A percentile compares a stretch with the other conserved stretches of the same genome.
Evolutionary conservation across 2,888 invertebrate species (phyloP).

Genomic region (Nesidiocoris tenuis): DNA sequence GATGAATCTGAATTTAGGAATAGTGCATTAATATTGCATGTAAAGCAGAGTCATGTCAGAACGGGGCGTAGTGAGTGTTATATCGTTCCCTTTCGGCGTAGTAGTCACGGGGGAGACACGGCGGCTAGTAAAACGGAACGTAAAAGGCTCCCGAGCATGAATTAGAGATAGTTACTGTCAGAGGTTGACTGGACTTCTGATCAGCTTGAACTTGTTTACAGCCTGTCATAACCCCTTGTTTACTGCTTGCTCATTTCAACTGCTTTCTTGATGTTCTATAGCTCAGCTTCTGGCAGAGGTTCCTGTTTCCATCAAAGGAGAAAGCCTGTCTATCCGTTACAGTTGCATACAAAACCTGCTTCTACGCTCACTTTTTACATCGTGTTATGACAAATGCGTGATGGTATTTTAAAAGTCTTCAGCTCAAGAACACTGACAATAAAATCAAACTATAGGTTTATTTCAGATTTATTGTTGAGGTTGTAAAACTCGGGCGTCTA

Average conservation of each 20-base stretch:
- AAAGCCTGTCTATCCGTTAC: neutral
- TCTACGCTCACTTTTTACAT: too few species aligned
- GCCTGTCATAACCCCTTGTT: conserved; percentile 39
- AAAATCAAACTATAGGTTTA: too few species aligned
- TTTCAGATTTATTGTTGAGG: too few species aligned
- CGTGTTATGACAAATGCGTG: too few species aligned
- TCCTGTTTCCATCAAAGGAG: neutral
- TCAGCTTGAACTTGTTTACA: conserved; percentile 30
- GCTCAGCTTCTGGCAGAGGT: neutral
- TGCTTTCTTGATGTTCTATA: conserved; percentile 5
- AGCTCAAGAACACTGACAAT: too few species aligned
- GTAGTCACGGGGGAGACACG: conserved; percentile 2
- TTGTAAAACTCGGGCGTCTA: too few species aligned
- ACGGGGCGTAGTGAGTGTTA: too few species aligned
- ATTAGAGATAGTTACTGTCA: conserved; percentile 40
- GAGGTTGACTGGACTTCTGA: conserved; percentile 35
- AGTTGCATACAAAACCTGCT: too few species aligned
- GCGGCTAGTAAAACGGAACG: conserved; percentile 25
- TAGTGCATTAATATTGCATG: too few species aligned
- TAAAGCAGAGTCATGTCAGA: too few species aligned
- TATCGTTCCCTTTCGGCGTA: neutral
- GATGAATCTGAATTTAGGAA: too few species aligned
- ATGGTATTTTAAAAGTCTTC: too few species aligned
- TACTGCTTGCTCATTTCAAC: conserved; percentile 18
- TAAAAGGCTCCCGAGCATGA: conserved; percentile 25